phyloP scores from a whole-genome alignment of 2,888 invertebrate genomes.

The Clunio marinus region DNA sequence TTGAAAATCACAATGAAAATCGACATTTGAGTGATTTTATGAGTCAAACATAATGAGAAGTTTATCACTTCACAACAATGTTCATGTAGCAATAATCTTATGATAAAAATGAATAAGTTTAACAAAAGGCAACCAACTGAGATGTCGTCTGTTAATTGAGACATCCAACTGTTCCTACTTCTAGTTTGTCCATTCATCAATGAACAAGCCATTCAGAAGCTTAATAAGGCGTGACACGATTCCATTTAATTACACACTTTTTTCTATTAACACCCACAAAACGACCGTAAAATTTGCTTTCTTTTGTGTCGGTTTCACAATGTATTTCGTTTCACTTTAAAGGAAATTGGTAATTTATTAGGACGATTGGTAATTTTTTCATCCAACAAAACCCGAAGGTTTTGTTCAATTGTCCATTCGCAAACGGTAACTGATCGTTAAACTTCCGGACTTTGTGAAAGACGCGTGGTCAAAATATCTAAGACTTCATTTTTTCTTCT shows the following conservation, averaged over 20 bases:
- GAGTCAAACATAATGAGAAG: not conserved
- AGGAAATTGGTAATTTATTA: constrained; percentile 38
- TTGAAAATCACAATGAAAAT: not conserved
- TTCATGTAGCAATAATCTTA: not conserved
- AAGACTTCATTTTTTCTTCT: not conserved
- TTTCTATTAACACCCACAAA: constrained; percentile 35
- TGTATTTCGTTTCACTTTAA: constrained; percentile 1
- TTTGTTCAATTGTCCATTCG: constrained; percentile 13
- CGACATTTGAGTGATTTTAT: constrained; percentile 2
- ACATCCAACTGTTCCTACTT: constrained; percentile 20
- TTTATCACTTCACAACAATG: constrained; percentile 13
- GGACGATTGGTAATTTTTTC: constrained; percentile 23
- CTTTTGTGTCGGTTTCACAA: not conserved
- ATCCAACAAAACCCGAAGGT: no score
- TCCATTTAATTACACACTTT: constrained; percentile 34
- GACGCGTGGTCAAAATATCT: constrained; percentile 14
- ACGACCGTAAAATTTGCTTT: constrained; percentile 31
- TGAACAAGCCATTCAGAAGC: constrained; percentile 5
- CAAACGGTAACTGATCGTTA: not conserved
- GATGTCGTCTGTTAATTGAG: constrained; percentile 7
- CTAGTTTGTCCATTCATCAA: constrained; percentile 11
- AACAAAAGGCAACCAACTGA: not conserved
- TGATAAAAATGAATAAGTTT: not conserved
- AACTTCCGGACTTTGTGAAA: constrained; percentile 18
- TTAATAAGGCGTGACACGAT: constrained; percentile 34